Base-by-base conservation (phyloP, 2,888 invertebrate species). In the Pristionchus entomophagus region DNA sequence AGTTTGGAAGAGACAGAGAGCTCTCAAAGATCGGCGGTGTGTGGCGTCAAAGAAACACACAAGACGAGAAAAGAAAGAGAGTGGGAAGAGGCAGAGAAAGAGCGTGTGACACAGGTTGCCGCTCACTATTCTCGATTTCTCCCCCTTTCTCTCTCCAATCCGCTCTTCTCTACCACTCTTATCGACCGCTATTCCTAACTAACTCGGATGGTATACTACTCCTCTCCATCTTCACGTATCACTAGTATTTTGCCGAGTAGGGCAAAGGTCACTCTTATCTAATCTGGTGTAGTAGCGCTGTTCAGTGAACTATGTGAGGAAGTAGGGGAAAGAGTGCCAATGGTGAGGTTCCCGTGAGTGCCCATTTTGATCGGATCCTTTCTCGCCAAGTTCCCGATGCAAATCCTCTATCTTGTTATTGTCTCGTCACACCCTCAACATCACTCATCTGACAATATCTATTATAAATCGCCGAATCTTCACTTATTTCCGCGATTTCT, bases 1-100 rank as follows among this genome's bases (percentile, higher is more conserved):
- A 14, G 69, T 38, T n/a, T 5, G 8, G 38, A 2, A 8, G 78
- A 51, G 26, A 29, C n/a, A 32, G 49, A 14, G 41, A 49, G 2
- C 19, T 22, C 65, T 35, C 65, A 65, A 35, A 65, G 73, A 73
- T n/a, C 38, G 73, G 10, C 26, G 5, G 41, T 41, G 56, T 26
- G 73, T 22, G 41, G 10, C n/a, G 73, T 26, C 38, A 73, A 45
- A 73, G 73, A 73, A 45, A 73, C n/a, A n/a, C n/a, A n/a, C 41
- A 73, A 45, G 45, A 14, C 35, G 73, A 26, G 41, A n/a, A 22
- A 38, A 12, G 26, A 45, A 49, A 77, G 77, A 49, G 49, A 41
- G 45, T 0, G 73, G 26, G 77, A 29, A 69, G 10, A 26, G 77
- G 29, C 6, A 41, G 77, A 19, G 78, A 49, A 26, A 49, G 77